Percentiles rank a stretch among this genome's conserved stretches.
These are phyloP conservation scores for Microtus pennsylvanicus DNA, from an alignment of 2,113 vertebrate genomes.

Conservation along the genomic window DNA sequence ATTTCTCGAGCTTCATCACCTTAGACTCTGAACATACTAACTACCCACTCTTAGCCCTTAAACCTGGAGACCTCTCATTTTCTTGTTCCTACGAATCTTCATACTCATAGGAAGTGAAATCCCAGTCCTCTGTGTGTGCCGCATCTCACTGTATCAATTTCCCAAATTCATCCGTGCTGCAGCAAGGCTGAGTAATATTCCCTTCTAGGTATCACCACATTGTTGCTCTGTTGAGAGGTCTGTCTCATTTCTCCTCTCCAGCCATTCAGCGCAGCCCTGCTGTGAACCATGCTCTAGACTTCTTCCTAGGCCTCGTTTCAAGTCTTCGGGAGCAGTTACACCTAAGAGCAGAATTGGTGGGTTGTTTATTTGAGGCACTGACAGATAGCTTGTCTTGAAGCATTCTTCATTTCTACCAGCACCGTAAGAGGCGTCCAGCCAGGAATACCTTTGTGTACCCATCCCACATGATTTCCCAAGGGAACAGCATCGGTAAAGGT, in stretches of 20 bases:
- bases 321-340: background rate
- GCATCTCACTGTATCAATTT: background rate
- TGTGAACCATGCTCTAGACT: background rate
- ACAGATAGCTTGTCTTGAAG: background rate
- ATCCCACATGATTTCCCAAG: slow-evolving; percentile 18
- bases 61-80: background rate
- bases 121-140: background rate
- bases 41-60: background rate
- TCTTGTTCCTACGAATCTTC: background rate
- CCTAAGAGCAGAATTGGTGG: background rate
- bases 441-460: background rate
- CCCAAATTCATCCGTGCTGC: background rate
- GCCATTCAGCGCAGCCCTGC: background rate
- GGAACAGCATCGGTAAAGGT: background rate
- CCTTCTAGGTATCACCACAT: background rate
- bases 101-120: background rate
- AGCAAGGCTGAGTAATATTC: background rate
- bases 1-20: background rate
- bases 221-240: background rate
- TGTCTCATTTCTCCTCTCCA: background rate
- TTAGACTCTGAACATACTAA: background rate
- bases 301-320: background rate
- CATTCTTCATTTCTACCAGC: background rate
- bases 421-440: background rate
- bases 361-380: slow-evolving; percentile 16